Evolutionary conservation across 2,797 vertebrate genomes (phyloP), one percentile per base, ranked within the genome.

Genomic region (Chromobotia macracanthus): DNA sequence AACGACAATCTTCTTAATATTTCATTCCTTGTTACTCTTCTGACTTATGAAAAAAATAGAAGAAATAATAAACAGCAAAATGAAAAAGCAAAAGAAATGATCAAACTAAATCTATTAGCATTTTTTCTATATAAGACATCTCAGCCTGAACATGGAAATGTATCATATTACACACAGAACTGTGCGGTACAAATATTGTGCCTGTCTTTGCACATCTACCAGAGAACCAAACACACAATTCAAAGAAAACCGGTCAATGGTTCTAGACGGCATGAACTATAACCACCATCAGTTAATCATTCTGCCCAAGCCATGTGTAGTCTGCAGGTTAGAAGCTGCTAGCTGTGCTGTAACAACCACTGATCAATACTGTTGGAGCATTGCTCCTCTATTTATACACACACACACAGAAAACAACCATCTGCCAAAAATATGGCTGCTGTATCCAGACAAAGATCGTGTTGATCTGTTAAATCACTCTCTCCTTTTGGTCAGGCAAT

Each of bases 321-420:
- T 83, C 82, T 83, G 80, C 81, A 83, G 80, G 80, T 81, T 80
- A 78, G 76, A 41, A 71, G 79, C 80, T 81, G 31, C 80, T 84
- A 71, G 79, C 84, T 82, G 79, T 72, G 81, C 82, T 76, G 75
- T 82, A 84, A 82, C 82, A 82, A 83, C 75, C 80, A 83, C 74
- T 77, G 82, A 80, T 89, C 88, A 81, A 87, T 88, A 86, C 78
- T 79, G 69, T 80, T 84, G 75, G 41, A 87, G 82, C 65, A 85
- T 71, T 81, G 67, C 74, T 82, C 76, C 68, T 83, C 84, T 85
- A 83, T 88, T 85, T 81, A 75, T 70, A 76, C 64, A 72, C 77
- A 80, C 18, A 70, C 41, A 75, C 60, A 53, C 55, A 73, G 79
- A 56, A 21, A 76, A 67, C 56, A 75, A 81, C 79, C 58, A 67